Evolutionary conservation across 2,113 vertebrate genomes (phyloP), one percentile per base, ranked within the genome.

Genomic region (Crotalus tigris): DNA sequence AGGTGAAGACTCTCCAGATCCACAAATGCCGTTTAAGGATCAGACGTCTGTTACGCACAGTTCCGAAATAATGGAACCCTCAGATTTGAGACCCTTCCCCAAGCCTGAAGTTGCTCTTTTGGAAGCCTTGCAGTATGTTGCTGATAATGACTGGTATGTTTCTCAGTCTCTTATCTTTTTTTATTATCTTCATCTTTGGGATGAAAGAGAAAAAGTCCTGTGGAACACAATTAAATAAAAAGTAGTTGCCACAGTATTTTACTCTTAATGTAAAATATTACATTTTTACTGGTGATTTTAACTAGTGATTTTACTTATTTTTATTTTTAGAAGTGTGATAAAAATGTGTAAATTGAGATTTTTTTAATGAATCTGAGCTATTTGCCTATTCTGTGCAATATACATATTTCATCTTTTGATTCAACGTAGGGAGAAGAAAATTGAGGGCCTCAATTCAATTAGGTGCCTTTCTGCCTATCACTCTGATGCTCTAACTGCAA

Each of bases 401-500:
- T 49, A 39, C 4, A 49, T 8, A 49, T 5, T 91, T 46, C n/a
- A 57, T 46, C 61, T 95, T 75, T 91, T 24, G 91, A 92, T 87
- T 5, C 10, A 92, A 86, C 90, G 0, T 64, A 99, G 99, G 99
- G 98, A 99, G 97, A 99, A 99, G 97, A 99, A 99, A 96, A 99
- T 99, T 1, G 98, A 99, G 93, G 99, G 99, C 33, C 94, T 99
- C 94, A 98, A 96, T 92, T 96, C 97, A 54, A 81, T 99, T 64
- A 98, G 99, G 94, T 97, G 98, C 93, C 97, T 99, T 97, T 98
- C 98, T 93, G 98, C 97, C 94, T 98, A 98, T 97, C 99, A 99
- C 64, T 94, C 97, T 2, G 97, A 99, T 93, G 87, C 97, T 53
- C 93, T 99, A 93, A 97, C 96, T n/a, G 95, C 96, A 92, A 98